Evolutionary conservation across 2,113 vertebrate genomes (phyloP).

Genomic region (Phainopepla nitens): DNA sequence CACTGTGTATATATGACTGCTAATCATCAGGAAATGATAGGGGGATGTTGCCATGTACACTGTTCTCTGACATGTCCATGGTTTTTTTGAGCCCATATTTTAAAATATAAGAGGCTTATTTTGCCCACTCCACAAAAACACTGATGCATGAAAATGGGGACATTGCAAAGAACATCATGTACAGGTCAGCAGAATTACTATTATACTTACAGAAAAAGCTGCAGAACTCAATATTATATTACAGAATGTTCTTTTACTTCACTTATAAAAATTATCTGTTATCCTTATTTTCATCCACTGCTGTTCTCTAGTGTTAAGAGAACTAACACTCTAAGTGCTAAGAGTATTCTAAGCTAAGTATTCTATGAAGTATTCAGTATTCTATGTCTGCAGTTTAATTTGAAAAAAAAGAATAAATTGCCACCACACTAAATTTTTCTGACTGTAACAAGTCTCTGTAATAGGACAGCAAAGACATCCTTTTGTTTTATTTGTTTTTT

Average conservation of each 20-base stretch:
- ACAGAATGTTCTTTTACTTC: slow-evolving; percentile 28
- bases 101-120: background rate
- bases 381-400: background rate
- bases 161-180: slow-evolving; percentile 19
- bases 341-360: no score
- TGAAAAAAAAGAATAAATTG: background rate
- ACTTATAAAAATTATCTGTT: background rate
- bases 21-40: background rate
- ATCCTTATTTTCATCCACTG: slow-evolving; percentile 8
- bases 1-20: background rate
- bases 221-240: background rate
- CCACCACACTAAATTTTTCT: background rate
- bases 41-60: background rate
- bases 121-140: background rate
- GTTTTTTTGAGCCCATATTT: background rate
- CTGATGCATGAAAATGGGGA: background rate
- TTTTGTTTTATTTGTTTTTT: background rate
- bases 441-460: background rate
- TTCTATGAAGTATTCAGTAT: background rate
- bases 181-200: background rate
- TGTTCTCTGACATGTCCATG: background rate
- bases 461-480: background rate
- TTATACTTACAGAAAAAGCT: background rate
- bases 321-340: no score
- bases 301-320: background rate